A percentile compares a stretch with the other conserved stretches of the same genome.
These are phyloP conservation scores for Atta cephalotes DNA, from an alignment of 1,140 invertebrate species.

Conservation along the genomic window DNA sequence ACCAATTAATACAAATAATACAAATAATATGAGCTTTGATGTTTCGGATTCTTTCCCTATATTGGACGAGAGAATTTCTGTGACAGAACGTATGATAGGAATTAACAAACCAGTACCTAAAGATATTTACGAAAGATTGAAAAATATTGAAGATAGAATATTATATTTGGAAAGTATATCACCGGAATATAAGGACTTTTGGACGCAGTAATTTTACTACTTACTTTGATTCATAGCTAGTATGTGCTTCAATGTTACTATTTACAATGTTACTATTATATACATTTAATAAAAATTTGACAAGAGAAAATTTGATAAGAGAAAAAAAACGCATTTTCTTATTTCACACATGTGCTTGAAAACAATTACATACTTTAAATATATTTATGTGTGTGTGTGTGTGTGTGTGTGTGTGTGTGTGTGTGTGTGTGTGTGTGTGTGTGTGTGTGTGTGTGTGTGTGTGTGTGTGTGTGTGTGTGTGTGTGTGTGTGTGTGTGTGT, in stretches of 20 bases:
- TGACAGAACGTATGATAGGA: slow-evolving; percentile 87
- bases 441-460: no score
- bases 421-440: no score
- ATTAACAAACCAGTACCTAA: slow-evolving; percentile 86
- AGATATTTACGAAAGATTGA: slow-evolving; percentile 88
- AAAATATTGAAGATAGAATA: slow-evolving; percentile 89
- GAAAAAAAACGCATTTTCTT: not conserved
- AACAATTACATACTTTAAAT: not conserved
- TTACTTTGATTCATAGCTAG: slow-evolving; percentile 57
- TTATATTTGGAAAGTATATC: slow-evolving; percentile 89
- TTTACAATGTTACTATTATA: slow-evolving; percentile 3
- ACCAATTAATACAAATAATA: no score
- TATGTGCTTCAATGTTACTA: not conserved
- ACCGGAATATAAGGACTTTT: slow-evolving; percentile 90
- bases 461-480: no score
- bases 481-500: no score
- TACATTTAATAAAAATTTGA: not conserved
- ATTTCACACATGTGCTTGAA: not conserved
- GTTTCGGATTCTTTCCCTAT: slow-evolving; percentile 77
- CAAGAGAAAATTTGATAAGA: not conserved
- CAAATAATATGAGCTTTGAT: not conserved
- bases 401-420: no score
- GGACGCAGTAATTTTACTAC: slow-evolving; percentile 83
- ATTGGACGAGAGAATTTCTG: slow-evolving; percentile 88
- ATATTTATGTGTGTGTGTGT: no score